Evolutionary conservation across 2,113 vertebrate genomes (phyloP), one percentile per base, ranked within the genome.

Genomic region (Seriola dumerili): DNA sequence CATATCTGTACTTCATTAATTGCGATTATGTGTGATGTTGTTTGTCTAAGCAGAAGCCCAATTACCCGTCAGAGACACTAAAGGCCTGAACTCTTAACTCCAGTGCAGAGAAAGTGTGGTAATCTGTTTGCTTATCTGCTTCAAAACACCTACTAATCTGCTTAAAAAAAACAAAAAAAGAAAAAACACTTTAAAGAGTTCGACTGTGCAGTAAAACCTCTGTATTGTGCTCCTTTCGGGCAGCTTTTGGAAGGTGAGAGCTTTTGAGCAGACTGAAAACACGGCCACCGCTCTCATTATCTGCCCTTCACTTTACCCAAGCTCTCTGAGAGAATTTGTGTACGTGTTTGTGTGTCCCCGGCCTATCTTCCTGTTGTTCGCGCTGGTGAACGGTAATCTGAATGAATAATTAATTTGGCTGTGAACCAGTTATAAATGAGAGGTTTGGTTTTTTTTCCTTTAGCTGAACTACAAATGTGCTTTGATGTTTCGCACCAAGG

Each of bases 331-430:
- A 81, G 84, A 75, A 73, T 81, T 61, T 77, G 80, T 65, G 63
- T 79, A 38, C 4, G 34, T 70, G 83, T 87, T 83, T 84, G 82
- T 75, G 86, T 29, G 75, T 80, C 64, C 69, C 52, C 48, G 21
- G 80, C 71, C 85, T 83, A 75, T 92, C 88, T 84, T 68, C 48
- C 83, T 65, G 81, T 86, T 88, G 86, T 88, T 84, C 10, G 11
- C 16, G 72, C 48, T 68, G 83, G 69, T 46, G 74, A 85, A 66
- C 58, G 38, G 46, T 89, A 89, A 90, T 80, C 89, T 81, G 84
- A 87, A 91, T 91, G 85, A 92, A 91, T 94, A 89, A 91, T 91
- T 87, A 88, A 93, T 91, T 88, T 72, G 48, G 54, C 85, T 76
- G 75, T 61, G 89, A 87, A 90, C 81, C 89, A 89, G 81, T 87